Conservation (phyloP, 2,797 vertebrate species). For the Iguana delicatissima region DNA sequence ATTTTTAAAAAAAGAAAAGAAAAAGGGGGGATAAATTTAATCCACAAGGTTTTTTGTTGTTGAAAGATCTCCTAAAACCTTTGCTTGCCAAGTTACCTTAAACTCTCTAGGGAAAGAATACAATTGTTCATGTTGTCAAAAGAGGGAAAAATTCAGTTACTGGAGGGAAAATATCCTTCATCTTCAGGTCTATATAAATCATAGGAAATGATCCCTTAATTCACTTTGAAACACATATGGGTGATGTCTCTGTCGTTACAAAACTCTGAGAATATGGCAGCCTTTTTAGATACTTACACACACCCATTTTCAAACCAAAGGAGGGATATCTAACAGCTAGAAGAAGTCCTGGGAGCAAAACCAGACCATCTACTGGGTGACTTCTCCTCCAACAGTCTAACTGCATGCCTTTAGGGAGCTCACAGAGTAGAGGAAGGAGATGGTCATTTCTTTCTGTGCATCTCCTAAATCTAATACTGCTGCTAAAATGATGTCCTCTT, state of each 20-base stretch:
- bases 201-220: not conserved
- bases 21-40: conserved; percentile 48
- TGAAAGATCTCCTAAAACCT: not conserved
- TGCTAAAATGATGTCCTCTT: not conserved
- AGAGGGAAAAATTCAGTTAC: not conserved
- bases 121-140: not conserved
- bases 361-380: not conserved
- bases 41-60: conserved; percentile 32
- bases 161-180: not conserved
- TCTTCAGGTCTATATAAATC: not conserved
- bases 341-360: not conserved
- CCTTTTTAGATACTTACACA: not conserved
- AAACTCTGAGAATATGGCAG: not conserved
- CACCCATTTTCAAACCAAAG: not conserved
- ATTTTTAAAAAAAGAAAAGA: conserved; percentile 3
- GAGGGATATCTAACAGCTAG: not conserved
- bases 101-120: not conserved
- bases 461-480: not conserved
- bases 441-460: not conserved
- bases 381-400: not conserved
- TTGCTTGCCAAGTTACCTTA: not conserved
- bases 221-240: not conserved
- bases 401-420: not conserved
- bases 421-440: not conserved
- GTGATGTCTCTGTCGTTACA: not conserved